Evolutionary conservation across 2,888 invertebrate species (phyloP), one percentile per base, ranked within the genome.

Genomic region (Eugnorisma glareosa): DNA sequence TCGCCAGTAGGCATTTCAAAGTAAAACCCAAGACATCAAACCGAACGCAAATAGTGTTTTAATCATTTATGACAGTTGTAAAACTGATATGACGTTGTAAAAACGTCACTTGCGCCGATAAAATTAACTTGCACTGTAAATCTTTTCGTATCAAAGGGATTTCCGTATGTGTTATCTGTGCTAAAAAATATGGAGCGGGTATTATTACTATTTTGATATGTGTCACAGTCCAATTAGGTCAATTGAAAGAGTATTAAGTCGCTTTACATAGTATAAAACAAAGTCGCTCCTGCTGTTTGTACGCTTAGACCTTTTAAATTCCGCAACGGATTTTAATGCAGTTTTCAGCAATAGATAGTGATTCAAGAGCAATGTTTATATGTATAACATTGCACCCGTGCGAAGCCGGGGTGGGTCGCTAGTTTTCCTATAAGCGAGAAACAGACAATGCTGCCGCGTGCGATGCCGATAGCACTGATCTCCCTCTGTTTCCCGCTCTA

Each of bases 21-120:
- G 87, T 37, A 69, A 74, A 71, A 45, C 64, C 48, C 21, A 64
- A 67, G n/a, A 13, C 75, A 78, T 73, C 40, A 76, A 75, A 78
- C 63, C 73, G 73, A 75, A 67, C 63, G 51, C 72, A 81, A 82
- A 77, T 48, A 57, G 59, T 59, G 59, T 77, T 83, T 75, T 83
- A 86, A 87, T 88, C 88, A 83, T 86, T 87, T 84, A 89, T 68
- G 83, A 81, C 67, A 31, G 78, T 68, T 79, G 77, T 89, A 86
- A 86, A 88, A 87, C 81, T 81, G 89, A 90, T 91, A 88, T 82
- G 71, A 63, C 69, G 80, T 74, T 81, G 77, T 89, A 85, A 88
- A 90, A 85, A 78, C 67, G 78, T 79, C 80, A 68, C 59, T 31
- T 63, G 63, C 67, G 68, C 69, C 77, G 85, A 88, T 87, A 86